Conservation (phyloP, 2,797 vertebrate genomes). For the Parauchenoglanis punctatus region DNA sequence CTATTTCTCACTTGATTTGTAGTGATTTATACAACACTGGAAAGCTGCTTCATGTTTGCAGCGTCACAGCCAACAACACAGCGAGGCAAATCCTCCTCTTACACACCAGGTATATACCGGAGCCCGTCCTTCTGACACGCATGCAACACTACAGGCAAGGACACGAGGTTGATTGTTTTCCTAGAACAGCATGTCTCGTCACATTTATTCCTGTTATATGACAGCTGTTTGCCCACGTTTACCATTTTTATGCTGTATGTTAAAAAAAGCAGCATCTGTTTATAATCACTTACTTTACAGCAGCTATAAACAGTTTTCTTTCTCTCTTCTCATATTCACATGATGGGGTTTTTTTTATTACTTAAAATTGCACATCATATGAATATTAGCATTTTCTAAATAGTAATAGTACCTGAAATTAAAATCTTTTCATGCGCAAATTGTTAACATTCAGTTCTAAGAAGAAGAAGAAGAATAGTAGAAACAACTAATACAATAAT, state of each 20-base stretch:
- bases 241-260: background rate
- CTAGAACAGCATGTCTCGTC: background rate
- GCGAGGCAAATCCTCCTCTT: background rate
- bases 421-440: background rate
- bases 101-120: background rate
- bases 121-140: too few species aligned
- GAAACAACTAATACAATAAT: background rate
- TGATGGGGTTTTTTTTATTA: background rate
- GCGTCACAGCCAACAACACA: background rate
- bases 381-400: background rate
- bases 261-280: background rate
- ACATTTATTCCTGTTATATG: background rate
- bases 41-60: background rate
- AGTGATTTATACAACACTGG: background rate
- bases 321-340: background rate
- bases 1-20: background rate
- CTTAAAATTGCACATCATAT: background rate
- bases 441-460: background rate
- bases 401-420: background rate
- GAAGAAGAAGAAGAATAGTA: too few species aligned
- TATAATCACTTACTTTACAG: slow-evolving; percentile 3
- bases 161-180: background rate
- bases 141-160: background rate
- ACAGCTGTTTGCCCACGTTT: background rate
- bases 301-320: slow-evolving; percentile 13